phyloP scores from a whole-genome alignment of 1,140 invertebrate genomes.

The Drosophila mojavensis region DNA sequence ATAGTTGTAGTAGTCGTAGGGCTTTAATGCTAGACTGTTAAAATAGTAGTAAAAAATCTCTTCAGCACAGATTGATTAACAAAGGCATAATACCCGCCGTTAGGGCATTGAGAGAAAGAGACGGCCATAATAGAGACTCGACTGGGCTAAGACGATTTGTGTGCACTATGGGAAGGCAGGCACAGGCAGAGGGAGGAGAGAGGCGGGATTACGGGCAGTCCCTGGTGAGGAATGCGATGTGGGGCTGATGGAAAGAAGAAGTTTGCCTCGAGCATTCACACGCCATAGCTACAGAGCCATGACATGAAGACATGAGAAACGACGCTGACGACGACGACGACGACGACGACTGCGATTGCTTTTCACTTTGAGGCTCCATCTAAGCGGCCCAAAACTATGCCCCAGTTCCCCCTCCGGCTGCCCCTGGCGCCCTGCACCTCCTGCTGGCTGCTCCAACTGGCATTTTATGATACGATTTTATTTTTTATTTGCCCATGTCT shows the following conservation, averaged over 20 bases:
- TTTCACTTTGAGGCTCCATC: slow-evolving; percentile 63
- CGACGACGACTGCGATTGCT: slow-evolving; percentile 66
- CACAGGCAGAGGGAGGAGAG: not conserved
- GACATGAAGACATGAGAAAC: slow-evolving; percentile 63
- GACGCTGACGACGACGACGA: slow-evolving; percentile 1
- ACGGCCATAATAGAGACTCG: slow-evolving; percentile 65
- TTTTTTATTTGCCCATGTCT: slow-evolving; percentile 72
- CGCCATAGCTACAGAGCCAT: slow-evolving; percentile 72
- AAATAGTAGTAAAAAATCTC: too few species aligned
- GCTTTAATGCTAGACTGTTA: too few species aligned
- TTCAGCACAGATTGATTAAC: not conserved
- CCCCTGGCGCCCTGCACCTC: not conserved
- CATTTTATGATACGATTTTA: slow-evolving; percentile 77
- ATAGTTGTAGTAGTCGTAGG: too few species aligned
- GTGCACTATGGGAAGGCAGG: slow-evolving; percentile 16
- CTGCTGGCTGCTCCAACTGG: slow-evolving; percentile 35
- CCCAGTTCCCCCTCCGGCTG: slow-evolving; percentile 16
- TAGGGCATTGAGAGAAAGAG: slow-evolving; percentile 2
- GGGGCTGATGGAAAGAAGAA: slow-evolving; percentile 14
- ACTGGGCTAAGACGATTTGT: slow-evolving; percentile 70
- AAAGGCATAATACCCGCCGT: not conserved
- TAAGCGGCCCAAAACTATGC: slow-evolving; percentile 3
- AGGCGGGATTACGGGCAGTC: not conserved
- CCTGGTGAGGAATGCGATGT: not conserved
- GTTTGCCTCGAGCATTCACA: slow-evolving; percentile 75